phyloP scores from a whole-genome alignment of 2,888 invertebrate genomes.

The Tortrix viridana region DNA sequence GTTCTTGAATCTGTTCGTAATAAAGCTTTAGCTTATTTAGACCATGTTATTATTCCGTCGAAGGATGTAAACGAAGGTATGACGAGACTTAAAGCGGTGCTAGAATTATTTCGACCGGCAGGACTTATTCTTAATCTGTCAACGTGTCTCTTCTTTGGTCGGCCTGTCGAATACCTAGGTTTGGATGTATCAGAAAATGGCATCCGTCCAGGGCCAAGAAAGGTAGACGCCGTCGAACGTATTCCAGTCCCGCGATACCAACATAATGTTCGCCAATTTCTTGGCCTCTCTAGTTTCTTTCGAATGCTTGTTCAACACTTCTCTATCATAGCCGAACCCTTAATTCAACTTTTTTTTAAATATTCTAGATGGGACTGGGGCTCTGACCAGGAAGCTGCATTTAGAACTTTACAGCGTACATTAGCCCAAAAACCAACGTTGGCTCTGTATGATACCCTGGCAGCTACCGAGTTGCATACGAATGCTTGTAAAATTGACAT shows the following conservation, averaged over 20 bases:
- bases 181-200: constrained; percentile 31
- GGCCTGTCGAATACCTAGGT: background rate
- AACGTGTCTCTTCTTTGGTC: constrained; percentile 18
- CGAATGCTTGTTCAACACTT: constrained; percentile 43
- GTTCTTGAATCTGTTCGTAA: background rate
- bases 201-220: constrained; percentile 28
- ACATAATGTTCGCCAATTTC: constrained; percentile 46
- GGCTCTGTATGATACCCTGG: constrained; percentile 2
- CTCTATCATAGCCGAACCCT: constrained; percentile 26
- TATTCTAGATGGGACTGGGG: constrained; percentile 27
- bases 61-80: background rate
- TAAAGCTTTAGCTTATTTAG: constrained; percentile 13
- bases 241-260: constrained; percentile 42
- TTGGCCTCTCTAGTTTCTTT: constrained; percentile 46
- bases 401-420: constrained; percentile 11
- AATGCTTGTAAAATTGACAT: constrained; percentile 13
- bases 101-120: background rate
- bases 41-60: constrained; percentile 12
- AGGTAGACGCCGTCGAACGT: constrained; percentile 40
- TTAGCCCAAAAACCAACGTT: constrained; percentile 8
- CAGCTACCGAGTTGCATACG: constrained; percentile 18
- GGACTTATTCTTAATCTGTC: constrained; percentile 10
- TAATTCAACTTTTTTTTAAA: constrained; percentile 18
- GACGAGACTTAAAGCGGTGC: background rate
- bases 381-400: constrained; percentile 26